A percentile compares a stretch with the other conserved stretches of the same genome.
phyloP scores from a whole-genome alignment of 1,140 invertebrate species.

The Macrobrachium rosenbergii region DNA sequence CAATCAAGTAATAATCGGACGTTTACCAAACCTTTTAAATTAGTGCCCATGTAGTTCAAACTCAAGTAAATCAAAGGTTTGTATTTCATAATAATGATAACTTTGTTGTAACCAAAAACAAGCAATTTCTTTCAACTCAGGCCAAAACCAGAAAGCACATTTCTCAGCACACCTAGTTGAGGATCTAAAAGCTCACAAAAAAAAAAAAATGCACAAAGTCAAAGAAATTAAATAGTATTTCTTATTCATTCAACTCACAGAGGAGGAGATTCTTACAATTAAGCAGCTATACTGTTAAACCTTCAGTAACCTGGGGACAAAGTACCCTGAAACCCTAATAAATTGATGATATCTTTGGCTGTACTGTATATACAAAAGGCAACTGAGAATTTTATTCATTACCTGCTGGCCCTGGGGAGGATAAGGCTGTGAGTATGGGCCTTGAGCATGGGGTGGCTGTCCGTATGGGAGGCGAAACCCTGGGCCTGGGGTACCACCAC shows the following conservation, averaged over 20 bases:
- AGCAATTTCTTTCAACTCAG: no score
- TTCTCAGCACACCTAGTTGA: no score
- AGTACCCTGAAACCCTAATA: no score
- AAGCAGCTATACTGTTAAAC: not conserved
- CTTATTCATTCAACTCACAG: no score
- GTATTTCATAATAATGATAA: not conserved
- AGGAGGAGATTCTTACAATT: not conserved
- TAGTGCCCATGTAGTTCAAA: no score
- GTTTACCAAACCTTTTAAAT: no score
- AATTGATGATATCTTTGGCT: not conserved
- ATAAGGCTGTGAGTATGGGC: slow-evolving; percentile 66
- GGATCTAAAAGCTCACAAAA: no score
- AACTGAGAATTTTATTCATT: not conserved
- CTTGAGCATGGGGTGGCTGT: slow-evolving; percentile 67
- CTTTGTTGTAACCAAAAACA: no score
- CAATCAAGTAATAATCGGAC: no score
- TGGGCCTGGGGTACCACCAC: slow-evolving; percentile 64
- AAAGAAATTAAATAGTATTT: no score
- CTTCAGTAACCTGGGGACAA: not conserved
- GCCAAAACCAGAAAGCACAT: no score
- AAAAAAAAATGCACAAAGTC: no score
- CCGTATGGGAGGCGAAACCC: slow-evolving; percentile 66
- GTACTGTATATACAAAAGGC: not conserved
- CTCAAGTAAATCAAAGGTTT: not conserved
- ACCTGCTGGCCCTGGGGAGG: slow-evolving; percentile 67